A percentile compares a stretch with the other conserved stretches of the same genome.
Evolutionary conservation across 2,888 invertebrate species (phyloP).

Genomic region (Agonum fuliginosum): DNA sequence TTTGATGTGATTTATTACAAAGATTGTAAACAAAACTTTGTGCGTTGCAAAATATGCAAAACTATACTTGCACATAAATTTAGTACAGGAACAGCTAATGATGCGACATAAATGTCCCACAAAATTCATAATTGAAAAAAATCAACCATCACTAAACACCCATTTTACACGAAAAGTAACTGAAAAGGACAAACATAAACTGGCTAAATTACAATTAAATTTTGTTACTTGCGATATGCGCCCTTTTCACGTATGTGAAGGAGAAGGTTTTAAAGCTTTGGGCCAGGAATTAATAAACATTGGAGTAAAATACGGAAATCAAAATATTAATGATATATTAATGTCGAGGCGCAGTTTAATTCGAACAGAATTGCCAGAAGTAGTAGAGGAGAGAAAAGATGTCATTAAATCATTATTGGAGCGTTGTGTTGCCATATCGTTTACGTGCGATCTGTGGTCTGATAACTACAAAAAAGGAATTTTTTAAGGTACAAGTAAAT

Average conservation of each 20-base stretch:
- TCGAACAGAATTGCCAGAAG: background rate
- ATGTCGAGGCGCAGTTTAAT: background rate
- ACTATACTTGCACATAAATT: too few relatives aligned
- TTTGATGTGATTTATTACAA: too few relatives aligned
- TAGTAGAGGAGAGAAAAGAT: background rate
- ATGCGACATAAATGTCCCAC: too few relatives aligned
- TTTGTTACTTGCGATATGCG: background rate
- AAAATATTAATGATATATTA: background rate
- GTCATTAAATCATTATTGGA: background rate
- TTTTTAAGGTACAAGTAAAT: too few relatives aligned
- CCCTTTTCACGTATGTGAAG: background rate
- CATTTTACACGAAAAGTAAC: too few relatives aligned
- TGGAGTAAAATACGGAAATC: background rate
- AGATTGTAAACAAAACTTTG: too few relatives aligned
- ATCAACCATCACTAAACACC: too few relatives aligned
- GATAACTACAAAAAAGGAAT: background rate
- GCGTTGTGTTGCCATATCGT: background rate
- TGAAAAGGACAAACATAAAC: constrained; percentile 40
- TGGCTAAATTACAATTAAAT: background rate
- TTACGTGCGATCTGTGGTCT: background rate
- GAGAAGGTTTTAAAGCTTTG: background rate
- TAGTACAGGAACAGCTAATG: too few relatives aligned
- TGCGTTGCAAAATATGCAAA: too few relatives aligned
- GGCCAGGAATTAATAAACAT: background rate
- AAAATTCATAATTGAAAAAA: too few relatives aligned